Percentiles rank a stretch among this genome's conserved stretches.
Conservation (phyloP, 2,113 vertebrate genomes). For the Actenoides hombroni region DNA sequence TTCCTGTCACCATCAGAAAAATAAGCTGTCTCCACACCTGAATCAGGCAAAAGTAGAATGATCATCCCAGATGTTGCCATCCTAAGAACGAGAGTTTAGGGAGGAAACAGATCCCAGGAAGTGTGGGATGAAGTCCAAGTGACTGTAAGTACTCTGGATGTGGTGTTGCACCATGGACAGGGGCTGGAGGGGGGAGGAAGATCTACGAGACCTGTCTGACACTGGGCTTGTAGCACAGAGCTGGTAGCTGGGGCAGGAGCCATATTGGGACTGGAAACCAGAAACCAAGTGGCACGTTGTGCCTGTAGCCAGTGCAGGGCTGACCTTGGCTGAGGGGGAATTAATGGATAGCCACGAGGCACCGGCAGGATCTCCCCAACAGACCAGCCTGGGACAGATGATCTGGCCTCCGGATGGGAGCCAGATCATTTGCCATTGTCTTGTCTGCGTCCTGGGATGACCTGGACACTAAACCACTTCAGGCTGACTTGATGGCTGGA, state of each 20-base stretch:
- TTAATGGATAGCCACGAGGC: background rate
- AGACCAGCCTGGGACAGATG: background rate
- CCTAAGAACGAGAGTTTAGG: background rate
- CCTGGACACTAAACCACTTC: background rate
- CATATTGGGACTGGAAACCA: background rate
- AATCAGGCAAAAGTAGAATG: background rate
- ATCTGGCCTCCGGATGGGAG: background rate
- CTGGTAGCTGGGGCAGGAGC: background rate
- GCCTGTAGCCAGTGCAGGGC: background rate
- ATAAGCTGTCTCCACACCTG: background rate
- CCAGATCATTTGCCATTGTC: background rate
- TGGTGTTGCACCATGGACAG: background rate
- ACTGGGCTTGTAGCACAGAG: background rate
- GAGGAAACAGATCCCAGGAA: background rate
- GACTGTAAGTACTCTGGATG: background rate
- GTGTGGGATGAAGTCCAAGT: background rate
- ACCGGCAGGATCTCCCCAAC: background rate
- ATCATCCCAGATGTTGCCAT: background rate
- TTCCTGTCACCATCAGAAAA: background rate
- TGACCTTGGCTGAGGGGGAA: conserved; percentile 37
- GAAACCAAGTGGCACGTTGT: background rate
- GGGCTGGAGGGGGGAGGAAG: background rate
- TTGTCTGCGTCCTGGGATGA: conserved; percentile 47
- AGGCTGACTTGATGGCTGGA: background rate
- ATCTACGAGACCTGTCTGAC: background rate